A percentile compares a stretch with the other conserved stretches of the same genome.
phyloP scores from a whole-genome alignment of 2,888 invertebrate genomes.

The Epicampocera succincta region DNA sequence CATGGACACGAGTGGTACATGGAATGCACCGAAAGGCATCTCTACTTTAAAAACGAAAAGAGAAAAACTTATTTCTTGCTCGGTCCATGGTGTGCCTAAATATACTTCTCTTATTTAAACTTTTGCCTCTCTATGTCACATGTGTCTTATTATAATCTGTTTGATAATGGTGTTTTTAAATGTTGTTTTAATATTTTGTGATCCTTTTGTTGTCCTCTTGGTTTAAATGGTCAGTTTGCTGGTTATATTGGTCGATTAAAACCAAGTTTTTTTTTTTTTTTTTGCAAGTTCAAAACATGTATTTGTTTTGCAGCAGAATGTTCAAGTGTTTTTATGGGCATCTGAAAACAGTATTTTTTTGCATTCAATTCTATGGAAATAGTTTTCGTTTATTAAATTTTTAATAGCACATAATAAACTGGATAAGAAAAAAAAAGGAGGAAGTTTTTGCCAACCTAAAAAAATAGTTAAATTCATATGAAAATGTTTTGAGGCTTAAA shows the following conservation, averaged over 20 bases:
- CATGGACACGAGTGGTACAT: too few species aligned
- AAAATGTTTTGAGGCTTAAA: constrained; percentile 44
- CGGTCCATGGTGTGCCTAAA: constrained; percentile 9
- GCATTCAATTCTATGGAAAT: constrained; percentile 16
- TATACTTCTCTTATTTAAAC: constrained; percentile 6
- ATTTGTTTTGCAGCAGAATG: too few species aligned
- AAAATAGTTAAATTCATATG: not conserved
- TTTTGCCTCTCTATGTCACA: constrained; percentile 25
- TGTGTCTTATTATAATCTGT: constrained; percentile 56
- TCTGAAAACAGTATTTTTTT: constrained; percentile 13
- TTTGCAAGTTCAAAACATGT: too few species aligned
- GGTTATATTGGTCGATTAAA: constrained; percentile 51
- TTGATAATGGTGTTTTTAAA: constrained; percentile 54
- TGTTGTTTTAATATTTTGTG: constrained; percentile 58
- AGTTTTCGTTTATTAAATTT: constrained; percentile 1
- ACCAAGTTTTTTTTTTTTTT: constrained; percentile 23
- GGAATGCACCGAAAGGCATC: too few species aligned
- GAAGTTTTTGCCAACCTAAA: constrained; percentile 16
- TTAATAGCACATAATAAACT: constrained; percentile 40
- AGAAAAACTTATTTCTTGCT: not conserved
- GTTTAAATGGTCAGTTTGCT: constrained; percentile 59
- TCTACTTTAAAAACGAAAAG: too few species aligned
- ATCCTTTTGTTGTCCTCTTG: constrained; percentile 52
- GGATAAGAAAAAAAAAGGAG: constrained; percentile 20
- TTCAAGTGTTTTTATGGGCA: constrained; percentile 36